phyloP scores from a whole-genome alignment of 2,797 vertebrate species.

The Yasuhikotakia modesta region DNA sequence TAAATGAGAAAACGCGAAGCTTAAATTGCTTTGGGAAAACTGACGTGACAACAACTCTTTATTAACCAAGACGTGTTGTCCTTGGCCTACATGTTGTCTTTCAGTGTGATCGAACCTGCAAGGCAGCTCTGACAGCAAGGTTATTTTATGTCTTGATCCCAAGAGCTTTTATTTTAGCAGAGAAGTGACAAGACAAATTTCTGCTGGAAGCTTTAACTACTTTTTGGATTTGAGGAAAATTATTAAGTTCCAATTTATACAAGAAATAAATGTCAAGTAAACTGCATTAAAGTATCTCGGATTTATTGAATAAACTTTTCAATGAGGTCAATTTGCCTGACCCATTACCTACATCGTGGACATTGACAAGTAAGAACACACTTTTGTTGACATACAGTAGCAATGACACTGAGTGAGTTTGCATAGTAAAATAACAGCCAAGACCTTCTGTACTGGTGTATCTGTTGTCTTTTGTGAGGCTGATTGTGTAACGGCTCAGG shows the following conservation, averaged over 20 bases:
- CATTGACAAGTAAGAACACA: not conserved
- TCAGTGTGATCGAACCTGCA: not conserved
- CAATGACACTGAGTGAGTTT: not conserved
- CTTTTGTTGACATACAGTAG: not conserved
- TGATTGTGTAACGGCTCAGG: not conserved
- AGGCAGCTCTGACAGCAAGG: conserved; percentile 29
- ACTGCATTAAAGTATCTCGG: not conserved
- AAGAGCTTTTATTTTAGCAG: conserved; percentile 13
- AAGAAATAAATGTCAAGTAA: not conserved
- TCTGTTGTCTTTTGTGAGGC: not conserved
- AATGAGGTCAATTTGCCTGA: not conserved
- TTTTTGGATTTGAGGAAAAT: conserved; percentile 7
- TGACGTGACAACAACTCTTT: not conserved
- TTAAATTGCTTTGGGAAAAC: not conserved
- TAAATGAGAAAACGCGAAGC: not conserved
- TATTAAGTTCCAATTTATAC: not conserved
- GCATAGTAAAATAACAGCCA: conserved; percentile 4
- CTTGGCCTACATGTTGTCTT: conserved; percentile 33
- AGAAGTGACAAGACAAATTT: conserved; percentile 18
- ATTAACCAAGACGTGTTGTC: conserved; percentile 8
- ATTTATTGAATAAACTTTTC: not conserved
- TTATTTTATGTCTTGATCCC: conserved; percentile 30
- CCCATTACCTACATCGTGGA: not conserved
- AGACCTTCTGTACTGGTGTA: not conserved
- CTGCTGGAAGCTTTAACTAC: not conserved